Base-by-base conservation (phyloP, 2,113 vertebrate species). In the Antigone vipio region DNA sequence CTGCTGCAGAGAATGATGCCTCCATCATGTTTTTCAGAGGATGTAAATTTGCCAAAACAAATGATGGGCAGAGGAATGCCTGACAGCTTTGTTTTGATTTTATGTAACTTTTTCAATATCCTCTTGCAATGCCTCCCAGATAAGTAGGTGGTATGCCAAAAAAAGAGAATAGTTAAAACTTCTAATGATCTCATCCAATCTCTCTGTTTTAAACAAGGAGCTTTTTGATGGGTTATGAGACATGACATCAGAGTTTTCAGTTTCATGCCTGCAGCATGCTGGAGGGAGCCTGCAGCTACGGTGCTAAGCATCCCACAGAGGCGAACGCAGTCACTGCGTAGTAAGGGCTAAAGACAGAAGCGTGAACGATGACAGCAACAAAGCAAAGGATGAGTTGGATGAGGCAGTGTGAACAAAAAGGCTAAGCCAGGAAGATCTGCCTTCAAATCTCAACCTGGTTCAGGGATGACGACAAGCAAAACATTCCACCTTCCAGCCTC, bases 191-290 rank as follows among this genome's bases (percentile, higher is more conserved):
- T 98, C 97, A 97, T 83, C 83, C 4, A 1, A 82, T 78, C 80
- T 97, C 95, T 93, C 80, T 52, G 49, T 89, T 96, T 96, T 80
- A 91, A 90, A 96, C 95, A 97, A 94, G 95, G 86, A 3, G 1
- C 87, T 97, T 97, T 96, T 96, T 92, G 96, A 93, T 96, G 93
- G 80, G 60, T 97, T 95, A 79, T 2, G 38, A 97, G 97, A 95
- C 96, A 34, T 95, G 96, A 96, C 94, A 93, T 97, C 96, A 97
- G 95, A 88, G 86, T 88, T 97, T 97, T 96, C 72, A 6, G 96
- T 93, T 97, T 88, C 74, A 34, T 84, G 94, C 94, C 92, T 72
- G 91, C 45, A 19, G 77, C 45, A 9, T 52, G 21, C 55, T 69
- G 81, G 85, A 93, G 80, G 68, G 83, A 96, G 87, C 75, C 90